Conservation (phyloP, 2,888 invertebrate species). For the Hedya salicella region DNA sequence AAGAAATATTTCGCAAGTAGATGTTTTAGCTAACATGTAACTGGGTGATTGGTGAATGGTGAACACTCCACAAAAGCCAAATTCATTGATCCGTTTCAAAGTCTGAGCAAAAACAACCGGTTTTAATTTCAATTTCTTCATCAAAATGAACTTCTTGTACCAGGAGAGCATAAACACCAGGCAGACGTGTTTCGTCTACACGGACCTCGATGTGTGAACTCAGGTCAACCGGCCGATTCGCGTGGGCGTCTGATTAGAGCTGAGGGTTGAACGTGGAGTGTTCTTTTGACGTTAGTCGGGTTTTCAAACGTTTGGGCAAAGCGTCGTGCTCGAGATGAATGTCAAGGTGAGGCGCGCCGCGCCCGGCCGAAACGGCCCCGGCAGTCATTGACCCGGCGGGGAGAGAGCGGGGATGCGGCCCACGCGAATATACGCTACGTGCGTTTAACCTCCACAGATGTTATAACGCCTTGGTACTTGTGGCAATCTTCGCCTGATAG, state of each 20-base stretch:
- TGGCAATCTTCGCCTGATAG: conserved; percentile 49
- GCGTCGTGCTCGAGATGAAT: conserved; percentile 81
- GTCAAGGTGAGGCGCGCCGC: conserved; percentile 83
- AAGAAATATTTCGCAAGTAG: conserved; percentile 20
- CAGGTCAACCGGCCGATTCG: conserved; percentile 52
- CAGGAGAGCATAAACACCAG: conserved; percentile 57
- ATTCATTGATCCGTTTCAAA: conserved; percentile 35
- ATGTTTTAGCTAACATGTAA: not conserved
- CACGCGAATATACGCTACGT: conserved; percentile 81
- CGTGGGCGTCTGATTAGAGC: conserved; percentile 53
- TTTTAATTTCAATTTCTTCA: conserved; percentile 45
- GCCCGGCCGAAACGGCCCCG: conserved; percentile 78
- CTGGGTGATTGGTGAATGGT: not conserved
- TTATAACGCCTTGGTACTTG: conserved; percentile 75
- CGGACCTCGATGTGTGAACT: conserved; percentile 51
- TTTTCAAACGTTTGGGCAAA: conserved; percentile 79
- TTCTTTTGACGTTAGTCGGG: conserved; percentile 66
- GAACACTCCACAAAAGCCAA: conserved; percentile 10
- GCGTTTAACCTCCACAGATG: conserved; percentile 72
- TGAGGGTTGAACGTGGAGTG: conserved; percentile 55
- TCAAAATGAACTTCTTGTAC: conserved; percentile 49
- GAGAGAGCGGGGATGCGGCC: conserved; percentile 70
- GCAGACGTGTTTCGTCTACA: conserved; percentile 47
- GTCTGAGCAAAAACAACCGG: conserved; percentile 32
- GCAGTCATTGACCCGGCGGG: conserved; percentile 76